Conservation (phyloP, 2,888 invertebrate genomes). For the Nasonovia ribisnigri region DNA sequence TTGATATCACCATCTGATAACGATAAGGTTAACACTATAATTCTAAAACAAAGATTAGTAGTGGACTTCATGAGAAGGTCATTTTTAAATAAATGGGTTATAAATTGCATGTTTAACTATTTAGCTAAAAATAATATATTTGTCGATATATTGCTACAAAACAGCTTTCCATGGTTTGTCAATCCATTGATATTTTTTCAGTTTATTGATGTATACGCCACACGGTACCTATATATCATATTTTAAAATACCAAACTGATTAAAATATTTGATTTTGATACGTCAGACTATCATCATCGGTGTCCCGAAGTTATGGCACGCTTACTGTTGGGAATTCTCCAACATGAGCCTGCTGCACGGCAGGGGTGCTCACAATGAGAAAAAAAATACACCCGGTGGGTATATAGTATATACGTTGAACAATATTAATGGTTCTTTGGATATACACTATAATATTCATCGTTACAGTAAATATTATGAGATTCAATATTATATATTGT, state of each 20-base stretch:
- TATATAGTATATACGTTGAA: not conserved
- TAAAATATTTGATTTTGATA: conserved; percentile 1
- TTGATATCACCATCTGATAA: not conserved
- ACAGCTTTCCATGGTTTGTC: not conserved
- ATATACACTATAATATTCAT: not conserved
- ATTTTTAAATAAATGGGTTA: not conserved
- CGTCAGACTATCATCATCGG: not conserved
- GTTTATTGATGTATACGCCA: not conserved
- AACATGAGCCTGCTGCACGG: no score
- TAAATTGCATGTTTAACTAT: not conserved
- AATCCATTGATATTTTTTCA: not conserved
- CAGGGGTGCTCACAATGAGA: not conserved
- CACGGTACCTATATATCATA: not conserved
- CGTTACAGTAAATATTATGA: not conserved
- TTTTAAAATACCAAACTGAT: not conserved
- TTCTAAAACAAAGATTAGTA: not conserved
- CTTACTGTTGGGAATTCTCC: not conserved
- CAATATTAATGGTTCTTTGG: conserved; percentile 13
- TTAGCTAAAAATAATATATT: not conserved
- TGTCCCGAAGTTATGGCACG: not conserved
- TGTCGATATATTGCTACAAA: not conserved
- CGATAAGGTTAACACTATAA: not conserved
- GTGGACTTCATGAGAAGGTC: not conserved
- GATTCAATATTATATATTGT: not conserved
- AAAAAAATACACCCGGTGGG: not conserved